These are phyloP conservation scores for Nomada ferruginata DNA, from an alignment of 2,888 invertebrate genomes.

Conservation along the genomic window DNA sequence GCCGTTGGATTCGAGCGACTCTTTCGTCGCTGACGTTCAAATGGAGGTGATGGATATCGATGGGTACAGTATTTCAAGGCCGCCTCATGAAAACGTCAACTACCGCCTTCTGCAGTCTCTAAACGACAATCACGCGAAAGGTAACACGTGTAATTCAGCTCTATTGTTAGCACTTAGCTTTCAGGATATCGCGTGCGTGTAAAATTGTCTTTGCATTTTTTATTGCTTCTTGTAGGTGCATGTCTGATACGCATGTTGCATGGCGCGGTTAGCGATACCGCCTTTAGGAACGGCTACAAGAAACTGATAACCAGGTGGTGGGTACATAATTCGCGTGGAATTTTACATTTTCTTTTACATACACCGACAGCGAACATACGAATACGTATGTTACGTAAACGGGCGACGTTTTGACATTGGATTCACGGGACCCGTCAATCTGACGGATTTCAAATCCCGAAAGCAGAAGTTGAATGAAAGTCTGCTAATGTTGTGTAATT, in stretches of 20 bases:
- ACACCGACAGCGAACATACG: too few species aligned
- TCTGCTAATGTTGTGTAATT: too few species aligned
- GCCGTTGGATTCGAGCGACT: conserved; percentile 61
- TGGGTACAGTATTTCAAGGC: conserved; percentile 75
- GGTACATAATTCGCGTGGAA: conserved; percentile 68
- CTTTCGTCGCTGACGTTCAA: conserved; percentile 75
- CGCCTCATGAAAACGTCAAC: conserved; percentile 72
- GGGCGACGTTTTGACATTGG: too few species aligned
- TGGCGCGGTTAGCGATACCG: conserved; percentile 73
- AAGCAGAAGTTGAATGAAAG: too few species aligned
- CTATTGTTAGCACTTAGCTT: background rate
- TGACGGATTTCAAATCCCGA: too few species aligned
- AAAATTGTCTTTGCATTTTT: conserved; percentile 51
- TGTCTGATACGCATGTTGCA: conserved; percentile 82
- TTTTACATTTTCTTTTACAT: background rate
- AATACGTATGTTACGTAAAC: too few species aligned
- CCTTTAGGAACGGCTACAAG: conserved; percentile 77
- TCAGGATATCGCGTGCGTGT: background rate
- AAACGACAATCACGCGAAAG: conserved; percentile 73
- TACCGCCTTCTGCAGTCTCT: conserved; percentile 63
- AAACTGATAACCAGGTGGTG: conserved; percentile 79
- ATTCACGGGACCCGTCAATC: too few species aligned
- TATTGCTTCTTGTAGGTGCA: conserved; percentile 78
- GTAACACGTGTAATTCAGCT: conserved; percentile 55
- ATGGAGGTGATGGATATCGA: conserved; percentile 76